Evolutionary conservation across 2,797 vertebrate genomes (phyloP), one percentile per base, ranked within the genome.

Genomic region (Myripristis murdjan): DNA sequence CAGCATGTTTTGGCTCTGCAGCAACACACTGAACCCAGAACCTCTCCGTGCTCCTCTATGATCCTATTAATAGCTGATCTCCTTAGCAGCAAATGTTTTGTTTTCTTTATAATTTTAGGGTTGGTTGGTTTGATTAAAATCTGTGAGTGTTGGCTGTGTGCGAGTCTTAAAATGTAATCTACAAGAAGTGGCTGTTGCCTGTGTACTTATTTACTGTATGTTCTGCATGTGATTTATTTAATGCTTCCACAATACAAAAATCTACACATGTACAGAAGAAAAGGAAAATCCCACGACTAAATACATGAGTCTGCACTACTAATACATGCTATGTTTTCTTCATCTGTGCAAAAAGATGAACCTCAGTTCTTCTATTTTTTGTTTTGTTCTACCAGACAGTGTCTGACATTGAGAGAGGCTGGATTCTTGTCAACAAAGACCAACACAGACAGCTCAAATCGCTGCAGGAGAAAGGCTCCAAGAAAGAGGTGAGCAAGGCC

Each of bases 351-450:
- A 67, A 70, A 54, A 85, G 46, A 74, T 80, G 35, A 87, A 39
- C 5, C 55, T 60, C 46, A 70, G 5, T 59, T 53, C 10, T 60
- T 75, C 12, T n/a, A n/a, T n/a, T 2, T 28, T 28, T 28, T 28
- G 77, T 73, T 67, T 80, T 84, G 72, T 55, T 63, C 73, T 64
- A 64, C 52, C 82, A 99, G 98, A 97, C 98, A 0, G 96, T 99
- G 73, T 96, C 97, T 0, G 98, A 99, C 91, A 96, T 99, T 0
- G 98, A 99, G 85, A 95, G 93, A 1, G 96, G 97, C 18, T 99
- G 98, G 98, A 97, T 99, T 73, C 92, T 98, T 4, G 98, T 98
- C 82, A 99, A 95, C 93, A 99, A 99, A 92, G 98, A 99, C 37
- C 98, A 99, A 80, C 97, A 97, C 82, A 93, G 96, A 69, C 98